Evolutionary conservation across 1,140 invertebrate species (phyloP).

Genomic region (Neodiprion lecontei): DNA sequence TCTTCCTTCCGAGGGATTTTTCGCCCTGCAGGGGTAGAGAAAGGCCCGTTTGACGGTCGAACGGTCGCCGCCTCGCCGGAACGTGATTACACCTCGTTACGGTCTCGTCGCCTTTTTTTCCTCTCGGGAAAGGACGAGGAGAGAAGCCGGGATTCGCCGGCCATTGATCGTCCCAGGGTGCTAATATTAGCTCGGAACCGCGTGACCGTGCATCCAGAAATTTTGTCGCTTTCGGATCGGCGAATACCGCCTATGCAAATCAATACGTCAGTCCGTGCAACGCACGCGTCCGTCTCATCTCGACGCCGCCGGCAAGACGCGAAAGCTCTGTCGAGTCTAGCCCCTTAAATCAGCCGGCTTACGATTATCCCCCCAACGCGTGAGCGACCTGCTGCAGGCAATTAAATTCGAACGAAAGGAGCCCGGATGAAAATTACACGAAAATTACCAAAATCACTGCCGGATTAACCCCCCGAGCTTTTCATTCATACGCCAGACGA

Average conservation of each 20-base stretch:
- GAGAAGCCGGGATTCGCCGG: not conserved
- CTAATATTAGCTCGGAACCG: not conserved
- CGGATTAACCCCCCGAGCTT: not conserved
- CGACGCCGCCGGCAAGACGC: too few species aligned
- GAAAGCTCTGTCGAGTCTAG: too few species aligned
- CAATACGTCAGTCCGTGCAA: too few species aligned
- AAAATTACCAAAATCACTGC: not conserved
- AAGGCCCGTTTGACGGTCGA: not conserved
- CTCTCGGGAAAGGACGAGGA: not conserved
- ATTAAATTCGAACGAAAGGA: not conserved
- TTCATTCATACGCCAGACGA: not conserved
- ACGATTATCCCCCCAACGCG: not conserved
- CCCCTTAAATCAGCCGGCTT: not conserved
- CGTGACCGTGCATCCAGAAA: too few species aligned
- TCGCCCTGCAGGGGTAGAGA: not conserved
- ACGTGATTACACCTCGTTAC: constrained; percentile 1
- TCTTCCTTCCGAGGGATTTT: not conserved
- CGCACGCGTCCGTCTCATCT: too few species aligned
- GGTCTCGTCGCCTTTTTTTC: not conserved
- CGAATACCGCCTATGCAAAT: too few species aligned
- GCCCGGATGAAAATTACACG: not conserved
- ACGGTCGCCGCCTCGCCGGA: not conserved
- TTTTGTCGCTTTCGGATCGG: too few species aligned
- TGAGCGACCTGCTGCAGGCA: too few species aligned
- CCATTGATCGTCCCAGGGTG: not conserved